These are phyloP conservation scores for Temnothorax unifasciatus DNA, from an alignment of 2,888 invertebrate genomes.

Conservation along the genomic window DNA sequence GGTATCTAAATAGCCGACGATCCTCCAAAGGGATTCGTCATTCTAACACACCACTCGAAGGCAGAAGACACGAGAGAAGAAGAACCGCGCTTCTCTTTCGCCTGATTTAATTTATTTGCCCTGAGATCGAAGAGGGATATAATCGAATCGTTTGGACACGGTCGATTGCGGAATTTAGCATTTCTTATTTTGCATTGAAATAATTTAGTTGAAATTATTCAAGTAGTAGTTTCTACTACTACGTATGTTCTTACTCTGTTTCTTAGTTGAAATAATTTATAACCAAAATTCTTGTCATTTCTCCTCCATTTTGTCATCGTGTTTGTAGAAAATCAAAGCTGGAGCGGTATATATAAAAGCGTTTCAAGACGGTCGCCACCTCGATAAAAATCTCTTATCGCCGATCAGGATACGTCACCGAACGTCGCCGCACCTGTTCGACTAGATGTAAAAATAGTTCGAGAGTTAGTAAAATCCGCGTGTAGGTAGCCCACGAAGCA, in stretches of 20 bases:
- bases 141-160: constrained; percentile 34
- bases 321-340: neutral
- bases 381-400: constrained; percentile 50
- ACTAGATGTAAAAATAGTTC: constrained; percentile 59
- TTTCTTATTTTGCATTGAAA: neutral
- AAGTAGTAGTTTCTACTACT: neutral
- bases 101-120: constrained; percentile 81
- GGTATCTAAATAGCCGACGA: constrained; percentile 82
- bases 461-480: neutral
- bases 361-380: constrained; percentile 56
- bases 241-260: neutral
- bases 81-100: constrained; percentile 67
- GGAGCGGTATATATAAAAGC: constrained; percentile 51
- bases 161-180: neutral
- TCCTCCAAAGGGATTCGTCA: constrained; percentile 82
- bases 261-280: neutral
- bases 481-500: neutral
- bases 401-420: constrained; percentile 60
- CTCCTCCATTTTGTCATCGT: neutral
- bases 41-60: constrained; percentile 81
- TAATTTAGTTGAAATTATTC: neutral
- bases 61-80: constrained; percentile 59
- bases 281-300: neutral
- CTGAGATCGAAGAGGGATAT: constrained; percentile 70
- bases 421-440: constrained; percentile 56